These are phyloP conservation scores for Hepsetus odoe DNA, from an alignment of 2,113 vertebrate genomes.

Conservation along the genomic window DNA sequence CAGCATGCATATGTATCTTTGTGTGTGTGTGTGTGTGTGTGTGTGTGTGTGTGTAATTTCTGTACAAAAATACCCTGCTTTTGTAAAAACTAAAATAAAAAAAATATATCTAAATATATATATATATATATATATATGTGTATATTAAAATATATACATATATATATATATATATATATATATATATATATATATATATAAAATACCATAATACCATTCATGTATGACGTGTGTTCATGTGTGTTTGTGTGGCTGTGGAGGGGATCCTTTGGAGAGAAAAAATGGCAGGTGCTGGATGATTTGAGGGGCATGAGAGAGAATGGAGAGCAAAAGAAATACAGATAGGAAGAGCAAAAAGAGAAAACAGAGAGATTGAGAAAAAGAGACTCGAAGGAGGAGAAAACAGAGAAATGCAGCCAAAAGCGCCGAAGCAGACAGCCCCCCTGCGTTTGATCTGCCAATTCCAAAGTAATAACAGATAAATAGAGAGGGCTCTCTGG, in stretches of 20 bases:
- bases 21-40: neutral
- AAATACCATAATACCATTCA: no score
- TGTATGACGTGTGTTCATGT: neutral
- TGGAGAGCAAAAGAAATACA: conserved; percentile 5
- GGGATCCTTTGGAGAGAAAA: conserved; percentile 37
- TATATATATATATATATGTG: neutral
- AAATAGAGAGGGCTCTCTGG: conserved; percentile 75
- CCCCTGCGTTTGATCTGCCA: conserved; percentile 75
- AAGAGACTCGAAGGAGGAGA: neutral
- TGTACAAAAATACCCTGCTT: neutral
- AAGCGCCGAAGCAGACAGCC: conserved; percentile 63
- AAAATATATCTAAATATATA: no score
- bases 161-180: conserved; percentile 44
- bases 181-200: neutral
- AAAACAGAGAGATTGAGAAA: conserved; percentile 14
- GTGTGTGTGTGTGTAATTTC: neutral
- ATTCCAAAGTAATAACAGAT: conserved; percentile 78
- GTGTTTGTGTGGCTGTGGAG: neutral
- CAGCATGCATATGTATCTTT: conserved; percentile 32
- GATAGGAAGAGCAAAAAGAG: conserved; percentile 11
- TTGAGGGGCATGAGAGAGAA: conserved; percentile 5
- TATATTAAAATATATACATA: conserved; percentile 23
- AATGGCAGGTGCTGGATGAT: conserved; percentile 43
- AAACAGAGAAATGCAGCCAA: conserved; percentile 61
- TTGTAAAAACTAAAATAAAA: no score